Base-by-base conservation (phyloP, 2,888 invertebrate genomes). In the Tuberolachnus salignus region DNA sequence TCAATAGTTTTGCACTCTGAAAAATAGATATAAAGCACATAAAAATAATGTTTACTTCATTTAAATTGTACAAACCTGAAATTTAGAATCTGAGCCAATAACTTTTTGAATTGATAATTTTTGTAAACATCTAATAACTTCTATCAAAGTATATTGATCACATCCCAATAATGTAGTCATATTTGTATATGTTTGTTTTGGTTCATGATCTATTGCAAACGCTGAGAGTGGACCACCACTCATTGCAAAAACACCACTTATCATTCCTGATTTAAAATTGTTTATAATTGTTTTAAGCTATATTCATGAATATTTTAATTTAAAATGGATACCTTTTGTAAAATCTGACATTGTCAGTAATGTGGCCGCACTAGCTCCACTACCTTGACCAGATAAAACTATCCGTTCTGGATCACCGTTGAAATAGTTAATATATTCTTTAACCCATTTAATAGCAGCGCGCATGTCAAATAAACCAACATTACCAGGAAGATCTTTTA, bases 361-460 rank as follows among this genome's bases (percentile, higher is more conserved):
- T 46, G 92, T 88, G 1, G 92, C 93, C 74, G 91, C 90, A 82
- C 91, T 91, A 0, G 91, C 93, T 0, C 93, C 94, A 0, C 91
- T 91, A 1, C 92, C 93, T 84, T 93, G 93, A 0, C 93, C 93
- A 86, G 92, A 90, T 0, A 91, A 88, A 46, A 90, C 88, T n/a
- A 93, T 88, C 82, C 89, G 88, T 26, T 89, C 88, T 0, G 91
- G 90, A 85, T 94, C 90, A 4, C 93, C 94, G 0, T 93, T 93
- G 83, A 93, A 93, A 84, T 90, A 91, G 80, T 89, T 88, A 51
- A 93, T 92, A 84, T 93, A 92, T 82, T 92, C 91, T 75, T 87
- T 86, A 81, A 91, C 90, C 92, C 92, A 93, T 81, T 90, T 88
- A 81, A 91, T 87, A 0, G 92, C 93, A 0, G 91, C 85, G 1